Conservation (phyloP, 2,797 vertebrate species). For the Leptodactylus fallax region DNA sequence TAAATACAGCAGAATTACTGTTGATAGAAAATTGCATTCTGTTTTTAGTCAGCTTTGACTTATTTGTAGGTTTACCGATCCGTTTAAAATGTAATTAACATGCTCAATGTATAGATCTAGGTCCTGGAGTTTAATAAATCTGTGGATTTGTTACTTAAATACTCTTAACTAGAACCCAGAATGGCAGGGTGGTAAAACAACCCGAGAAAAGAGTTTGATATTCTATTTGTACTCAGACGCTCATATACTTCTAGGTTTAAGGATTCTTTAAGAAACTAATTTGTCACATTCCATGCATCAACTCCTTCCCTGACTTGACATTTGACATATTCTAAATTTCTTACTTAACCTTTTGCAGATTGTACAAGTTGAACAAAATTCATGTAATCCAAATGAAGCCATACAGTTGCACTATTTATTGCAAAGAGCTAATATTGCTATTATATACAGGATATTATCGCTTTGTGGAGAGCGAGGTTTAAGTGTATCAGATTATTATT, state of each 20-base stretch:
- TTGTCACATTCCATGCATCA: not conserved
- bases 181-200: not conserved
- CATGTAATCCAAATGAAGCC: not conserved
- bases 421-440: not conserved
- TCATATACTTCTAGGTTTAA: not conserved
- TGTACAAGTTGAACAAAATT: not conserved
- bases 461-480: not conserved
- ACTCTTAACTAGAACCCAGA: not conserved
- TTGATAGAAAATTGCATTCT: not conserved
- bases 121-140: not conserved
- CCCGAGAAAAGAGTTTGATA: not conserved
- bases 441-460: not conserved
- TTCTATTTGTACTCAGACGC: not conserved
- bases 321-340: not conserved
- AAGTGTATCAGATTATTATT: not conserved
- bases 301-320: not conserved
- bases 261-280: not conserved
- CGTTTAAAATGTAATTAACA: conserved; percentile 1
- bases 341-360: conserved; percentile 3
- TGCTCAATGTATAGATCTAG: not conserved
- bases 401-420: not conserved
- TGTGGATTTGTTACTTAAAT: not conserved
- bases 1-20: not conserved
- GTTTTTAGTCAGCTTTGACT: not conserved
- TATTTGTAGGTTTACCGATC: not conserved